Conservation (phyloP, 1,140 invertebrate species). For the Kradibia gibbosae region DNA sequence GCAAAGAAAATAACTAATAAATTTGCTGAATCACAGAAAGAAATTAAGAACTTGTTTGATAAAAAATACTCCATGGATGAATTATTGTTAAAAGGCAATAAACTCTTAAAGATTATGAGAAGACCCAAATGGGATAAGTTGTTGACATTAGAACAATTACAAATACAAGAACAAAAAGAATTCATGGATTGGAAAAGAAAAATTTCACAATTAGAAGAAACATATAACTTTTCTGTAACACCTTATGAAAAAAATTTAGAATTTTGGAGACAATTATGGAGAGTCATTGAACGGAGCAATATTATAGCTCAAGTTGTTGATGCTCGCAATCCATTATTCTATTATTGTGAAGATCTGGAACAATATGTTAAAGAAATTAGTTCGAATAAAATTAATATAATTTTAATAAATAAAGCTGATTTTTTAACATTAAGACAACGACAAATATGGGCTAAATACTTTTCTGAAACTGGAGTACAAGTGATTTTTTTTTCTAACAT, state of each 20-base stretch:
- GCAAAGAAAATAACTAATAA: conserved; percentile 92
- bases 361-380: conserved; percentile 91
- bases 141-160: conserved; percentile 85
- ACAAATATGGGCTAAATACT: conserved; percentile 90
- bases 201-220: conserved; percentile 86
- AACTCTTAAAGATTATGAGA: conserved; percentile 84
- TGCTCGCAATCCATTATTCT: conserved; percentile 95
- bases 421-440: conserved; percentile 88
- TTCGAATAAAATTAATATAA: conserved; percentile 83
- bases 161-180: conserved; percentile 82
- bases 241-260: conserved; percentile 99
- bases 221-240: conserved; percentile 87
- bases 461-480: conserved; percentile 78
- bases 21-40: conserved; percentile 79
- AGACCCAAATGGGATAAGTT: conserved; percentile 86
- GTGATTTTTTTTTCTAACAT: conserved; percentile 91
- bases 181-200: conserved; percentile 92
- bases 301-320: conserved; percentile 97
- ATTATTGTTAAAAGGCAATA: conserved; percentile 78
- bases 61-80: conserved; percentile 77
- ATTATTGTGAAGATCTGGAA: conserved; percentile 95
- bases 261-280: conserved; percentile 98
- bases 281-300: conserved; percentile 97
- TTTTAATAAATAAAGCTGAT: conserved; percentile 98
- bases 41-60: conserved; percentile 77